Base-by-base conservation (phyloP, 2,797 vertebrate genomes). In the Apodemus agrarius region DNA sequence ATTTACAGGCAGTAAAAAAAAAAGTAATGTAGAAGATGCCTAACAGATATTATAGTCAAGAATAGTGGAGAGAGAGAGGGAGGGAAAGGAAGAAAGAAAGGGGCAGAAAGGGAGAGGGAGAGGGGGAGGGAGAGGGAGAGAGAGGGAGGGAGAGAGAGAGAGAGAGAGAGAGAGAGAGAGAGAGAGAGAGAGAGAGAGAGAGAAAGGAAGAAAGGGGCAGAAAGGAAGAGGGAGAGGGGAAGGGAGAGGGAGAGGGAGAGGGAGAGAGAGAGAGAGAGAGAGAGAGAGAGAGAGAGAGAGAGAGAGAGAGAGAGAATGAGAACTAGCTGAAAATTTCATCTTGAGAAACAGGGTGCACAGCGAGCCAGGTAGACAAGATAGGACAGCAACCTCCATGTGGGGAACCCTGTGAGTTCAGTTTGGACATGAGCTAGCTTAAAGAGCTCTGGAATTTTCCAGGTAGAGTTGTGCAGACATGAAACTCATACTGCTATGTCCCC, bases 401-500 rank as follows among this genome's bases (percentile, higher is more conserved):
- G 14, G 13, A 85, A 79, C 13, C 9, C 26, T 80, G 3, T 6
- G 29, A 80, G 54, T 67, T 96, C 40, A 75, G 31, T 89, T 76
- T 61, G 75, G 40, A 82, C 17, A 76, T 46, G 65, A 89, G 26
- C n/a, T 16, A 65, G 61, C 59, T 88, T 81, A 87, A 90, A 54
- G 29, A 54, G 4, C 24, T 89, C 3, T 1, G 37, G 65, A 54
- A 74, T 96, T 91, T 80, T 93, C 59, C 59, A 87, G 26, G 63
- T 81, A 24, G 84, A 95, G n/a, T 24, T 76, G 49, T 72, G 34
- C 76, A 89, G 69, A 79, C 88, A 37, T 63, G 84, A 94, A 94
- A 67, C 31, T 79, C 22, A 19, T 17, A 76, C 21, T 37, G 67
- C 65, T 78, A 40, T 76, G 93, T 90, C 76, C 61, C 29, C 52